Conservation (phyloP, 2,888 invertebrate genomes). For the Cheilosia vernalis region DNA sequence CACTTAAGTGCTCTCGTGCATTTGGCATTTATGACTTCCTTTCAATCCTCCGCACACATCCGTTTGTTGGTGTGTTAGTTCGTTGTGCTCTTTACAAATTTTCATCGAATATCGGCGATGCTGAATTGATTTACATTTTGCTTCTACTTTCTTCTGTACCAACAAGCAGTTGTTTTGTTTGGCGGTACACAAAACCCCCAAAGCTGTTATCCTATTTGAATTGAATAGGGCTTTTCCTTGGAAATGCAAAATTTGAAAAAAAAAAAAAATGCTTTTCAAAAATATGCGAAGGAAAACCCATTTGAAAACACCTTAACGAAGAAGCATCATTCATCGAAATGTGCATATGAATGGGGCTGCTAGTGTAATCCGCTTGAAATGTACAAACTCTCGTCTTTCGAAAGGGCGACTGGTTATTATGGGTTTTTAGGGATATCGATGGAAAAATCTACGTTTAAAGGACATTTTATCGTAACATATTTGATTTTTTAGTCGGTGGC, state of each 20-base stretch:
- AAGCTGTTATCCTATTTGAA: slow-evolving; percentile 51
- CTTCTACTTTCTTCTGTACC: slow-evolving; percentile 5
- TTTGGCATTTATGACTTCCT: slow-evolving; percentile 74
- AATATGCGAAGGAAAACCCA: slow-evolving; percentile 40
- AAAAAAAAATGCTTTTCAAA: slow-evolving; percentile 1
- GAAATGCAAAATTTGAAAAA: slow-evolving; percentile 35
- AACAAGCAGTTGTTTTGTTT: slow-evolving; percentile 30
- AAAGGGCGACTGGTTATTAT: neutral
- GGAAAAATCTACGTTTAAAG: slow-evolving; percentile 42
- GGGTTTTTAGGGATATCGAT: neutral
- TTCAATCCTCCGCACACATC: slow-evolving; percentile 25
- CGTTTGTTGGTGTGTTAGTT: slow-evolving; percentile 8
- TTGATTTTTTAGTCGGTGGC: neutral
- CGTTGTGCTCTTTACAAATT: slow-evolving; percentile 11
- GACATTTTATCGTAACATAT: slow-evolving; percentile 56
- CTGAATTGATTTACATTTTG: slow-evolving; percentile 57
- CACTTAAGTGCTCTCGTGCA: slow-evolving; percentile 72
- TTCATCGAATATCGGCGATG: slow-evolving; percentile 12
- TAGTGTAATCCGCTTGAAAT: slow-evolving; percentile 58
- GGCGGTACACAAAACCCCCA: neutral
- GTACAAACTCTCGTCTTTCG: slow-evolving; percentile 2
- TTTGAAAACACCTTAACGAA: slow-evolving; percentile 54
- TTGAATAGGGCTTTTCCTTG: slow-evolving; percentile 48
- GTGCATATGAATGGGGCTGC: slow-evolving; percentile 43
- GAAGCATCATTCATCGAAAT: slow-evolving; percentile 23